Base-by-base conservation (phyloP, 2,888 invertebrate species). In the Rosalia funebris region DNA sequence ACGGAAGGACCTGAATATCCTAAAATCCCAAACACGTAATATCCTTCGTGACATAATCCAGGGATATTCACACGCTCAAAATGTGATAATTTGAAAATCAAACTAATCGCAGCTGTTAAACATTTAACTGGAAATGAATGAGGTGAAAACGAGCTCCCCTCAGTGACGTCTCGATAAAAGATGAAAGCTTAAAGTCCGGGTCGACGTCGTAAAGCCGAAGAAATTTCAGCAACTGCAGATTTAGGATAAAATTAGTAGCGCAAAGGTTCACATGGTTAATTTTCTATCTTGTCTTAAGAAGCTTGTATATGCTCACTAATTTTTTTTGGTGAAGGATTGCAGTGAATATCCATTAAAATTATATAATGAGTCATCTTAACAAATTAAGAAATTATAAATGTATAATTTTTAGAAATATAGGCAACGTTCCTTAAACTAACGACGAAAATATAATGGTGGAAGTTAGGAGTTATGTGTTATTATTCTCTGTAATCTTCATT, bases 181-280 rank as follows among this genome's bases (percentile, higher is more conserved):
- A 52, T 52, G 52, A 52, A 52, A 52, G 52, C 25, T 16, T 36
- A 17, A 19, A 12, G 15, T 11, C 41, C 41, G 20, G 39, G 25
- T 34, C 11, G 31, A 52, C 36, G 36, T 15, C 3, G 14, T 37
- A 39, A n/a, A 37, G 37, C 50, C 20, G 37, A 3, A 10, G 15
- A 31, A 52, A 31, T 52, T 41, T 14, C 41, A 15, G 41, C 14
- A 41, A 31, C 52, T 52, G 15, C 37, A 14, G 52, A 41, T 39
- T 25, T 52, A 39, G 19, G 16, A 17, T 36, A 25, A 14, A 52
- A 31, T 52, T 41, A 52, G n/a, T 42, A 32, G 42, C 32, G 16
- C 37, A 31, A 32, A 53, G 53, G 41, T 53, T 32, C 37, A 42
- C 42, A 41, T 53, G 50, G 12, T 39, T 50, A 50, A 50, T 50